Evolutionary conservation across 2,797 vertebrate species (phyloP), one percentile per base, ranked within the genome.

Genomic region (Cercopithecus neglectus): DNA sequence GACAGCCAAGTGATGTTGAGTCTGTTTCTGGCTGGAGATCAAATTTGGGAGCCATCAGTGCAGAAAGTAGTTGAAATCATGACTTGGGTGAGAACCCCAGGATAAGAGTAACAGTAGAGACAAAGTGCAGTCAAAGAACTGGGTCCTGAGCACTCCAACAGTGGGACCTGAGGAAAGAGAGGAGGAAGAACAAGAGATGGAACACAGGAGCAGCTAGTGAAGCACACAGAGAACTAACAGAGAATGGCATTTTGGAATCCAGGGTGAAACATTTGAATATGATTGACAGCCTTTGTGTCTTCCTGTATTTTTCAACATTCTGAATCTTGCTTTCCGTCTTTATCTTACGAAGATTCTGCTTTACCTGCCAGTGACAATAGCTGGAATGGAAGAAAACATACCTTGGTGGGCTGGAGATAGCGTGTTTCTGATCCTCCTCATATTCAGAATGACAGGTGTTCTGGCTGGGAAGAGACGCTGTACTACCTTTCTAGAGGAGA

Each of bases 201-300:
- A 26, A 8, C 28, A 11, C 64, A 41, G 46, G 28, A 5, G 1
- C 44, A 22, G 28, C 8, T 0, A 17, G 12, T 1, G 28, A 33
- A 2, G 9, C 4, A 4, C 9, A 8, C n/a, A 12, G 70, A 82
- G 48, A 86, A 19, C 26, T 0, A 28, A 30, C 39, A 44, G 57
- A 24, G 30, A 57, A 13, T 16, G 39, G 24, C 17, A 48, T 24
- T 30, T 13, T 22, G 39, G 82, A 64, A 46, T 24, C 86, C 22
- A 26, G 14, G 26, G 33, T 79, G 53, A 39, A 22, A 21, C 2
- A 13, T 30, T 11, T 13, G 26, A 11, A 36, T 6, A 22, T 50
- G 48, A 36, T 24, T 1, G 48, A 48, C 33, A 9, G 30, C 14
- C 33, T 57, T 24, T 11, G 41, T 24, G 26, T 36, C 14, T n/a